phyloP scores from a whole-genome alignment of 1,140 invertebrate genomes.

The Zaprionus ornatus region DNA sequence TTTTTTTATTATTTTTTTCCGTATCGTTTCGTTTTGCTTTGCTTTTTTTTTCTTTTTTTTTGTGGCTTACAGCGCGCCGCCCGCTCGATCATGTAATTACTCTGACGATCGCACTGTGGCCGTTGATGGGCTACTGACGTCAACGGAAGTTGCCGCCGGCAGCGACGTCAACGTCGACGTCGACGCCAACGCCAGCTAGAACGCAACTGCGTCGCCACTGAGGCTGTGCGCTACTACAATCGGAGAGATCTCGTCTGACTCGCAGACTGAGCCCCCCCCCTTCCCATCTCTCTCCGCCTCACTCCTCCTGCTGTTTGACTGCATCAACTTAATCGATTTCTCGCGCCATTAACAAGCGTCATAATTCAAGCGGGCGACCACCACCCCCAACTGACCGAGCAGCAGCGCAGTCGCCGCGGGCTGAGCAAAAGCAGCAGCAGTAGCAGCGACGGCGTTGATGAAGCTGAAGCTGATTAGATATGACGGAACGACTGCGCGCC shows the following conservation, averaged over 20 bases:
- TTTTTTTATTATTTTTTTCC: constrained; percentile 13
- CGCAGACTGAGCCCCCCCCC: not conserved
- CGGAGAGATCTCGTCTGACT: no score
- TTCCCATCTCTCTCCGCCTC: not conserved
- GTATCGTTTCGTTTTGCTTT: constrained; percentile 24
- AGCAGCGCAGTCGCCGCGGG: constrained; percentile 3
- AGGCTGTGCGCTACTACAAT: not conserved
- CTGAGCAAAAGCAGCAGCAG: not conserved
- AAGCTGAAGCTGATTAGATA: constrained; percentile 64
- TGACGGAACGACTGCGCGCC: constrained; percentile 23
- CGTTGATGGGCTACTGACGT: constrained; percentile 67
- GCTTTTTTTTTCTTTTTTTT: constrained; percentile 15
- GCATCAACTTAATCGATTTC: constrained; percentile 59
- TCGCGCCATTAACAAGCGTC: constrained; percentile 68
- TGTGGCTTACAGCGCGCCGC: constrained; percentile 45
- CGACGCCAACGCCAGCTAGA: not conserved
- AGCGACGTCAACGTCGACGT: not conserved
- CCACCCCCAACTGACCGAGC: constrained; percentile 21
- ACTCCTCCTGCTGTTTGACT: not conserved
- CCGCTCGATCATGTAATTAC: constrained; percentile 66
- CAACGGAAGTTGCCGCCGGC: constrained; percentile 62
- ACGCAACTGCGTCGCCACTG: not conserved
- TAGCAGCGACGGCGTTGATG: constrained; percentile 22
- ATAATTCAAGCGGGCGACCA: constrained; percentile 47
- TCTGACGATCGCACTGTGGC: constrained; percentile 70